Evolutionary conservation across 2,888 invertebrate species (phyloP).

Genomic region (Drosophila nigritarsus): DNA sequence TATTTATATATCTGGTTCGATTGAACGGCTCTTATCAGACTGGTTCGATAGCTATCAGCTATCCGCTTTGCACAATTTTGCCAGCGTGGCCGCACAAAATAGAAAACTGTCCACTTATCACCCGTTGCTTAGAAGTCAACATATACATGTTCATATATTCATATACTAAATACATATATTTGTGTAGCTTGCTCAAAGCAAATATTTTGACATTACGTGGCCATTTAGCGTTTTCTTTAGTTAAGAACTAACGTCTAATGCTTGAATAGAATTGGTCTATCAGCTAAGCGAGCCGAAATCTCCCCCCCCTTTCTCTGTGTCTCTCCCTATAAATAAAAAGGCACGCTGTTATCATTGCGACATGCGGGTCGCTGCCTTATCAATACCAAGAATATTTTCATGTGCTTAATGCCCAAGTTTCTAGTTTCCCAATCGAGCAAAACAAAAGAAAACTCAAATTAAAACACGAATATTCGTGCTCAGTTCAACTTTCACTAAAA

Average conservation of each 20-base stretch:
- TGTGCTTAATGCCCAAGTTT: slow-evolving; percentile 36
- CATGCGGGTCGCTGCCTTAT: slow-evolving; percentile 61
- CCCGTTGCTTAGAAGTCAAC: slow-evolving; percentile 13
- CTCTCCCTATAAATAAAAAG: slow-evolving; percentile 12
- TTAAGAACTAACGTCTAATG: slow-evolving; percentile 34
- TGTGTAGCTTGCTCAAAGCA: slow-evolving; percentile 11
- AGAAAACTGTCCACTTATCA: slow-evolving; percentile 36
- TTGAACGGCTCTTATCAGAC: slow-evolving; percentile 46
- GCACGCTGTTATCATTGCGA: slow-evolving; percentile 52
- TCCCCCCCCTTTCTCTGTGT: slow-evolving; percentile 3
- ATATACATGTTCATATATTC: not conserved
- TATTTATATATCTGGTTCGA: slow-evolving; percentile 2
- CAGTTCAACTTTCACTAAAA: slow-evolving; percentile 21
- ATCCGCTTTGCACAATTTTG: slow-evolving; percentile 30
- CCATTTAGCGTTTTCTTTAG: slow-evolving; percentile 35
- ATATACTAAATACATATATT: not conserved
- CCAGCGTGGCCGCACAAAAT: slow-evolving; percentile 36
- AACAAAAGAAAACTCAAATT: slow-evolving; percentile 5
- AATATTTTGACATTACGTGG: slow-evolving; percentile 57
- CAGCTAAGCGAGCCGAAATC: slow-evolving; percentile 34
- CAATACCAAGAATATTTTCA: slow-evolving; percentile 46
- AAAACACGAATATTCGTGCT: not conserved
- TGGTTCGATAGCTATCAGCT: slow-evolving; percentile 52
- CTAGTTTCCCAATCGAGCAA: slow-evolving; percentile 26
- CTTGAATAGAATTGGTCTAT: slow-evolving; percentile 40